Percentiles rank a stretch among this genome's conserved stretches.
These are phyloP conservation scores for Pelvicachromis taeniatus DNA, from an alignment of 2,113 vertebrate genomes.

Conservation along the genomic window DNA sequence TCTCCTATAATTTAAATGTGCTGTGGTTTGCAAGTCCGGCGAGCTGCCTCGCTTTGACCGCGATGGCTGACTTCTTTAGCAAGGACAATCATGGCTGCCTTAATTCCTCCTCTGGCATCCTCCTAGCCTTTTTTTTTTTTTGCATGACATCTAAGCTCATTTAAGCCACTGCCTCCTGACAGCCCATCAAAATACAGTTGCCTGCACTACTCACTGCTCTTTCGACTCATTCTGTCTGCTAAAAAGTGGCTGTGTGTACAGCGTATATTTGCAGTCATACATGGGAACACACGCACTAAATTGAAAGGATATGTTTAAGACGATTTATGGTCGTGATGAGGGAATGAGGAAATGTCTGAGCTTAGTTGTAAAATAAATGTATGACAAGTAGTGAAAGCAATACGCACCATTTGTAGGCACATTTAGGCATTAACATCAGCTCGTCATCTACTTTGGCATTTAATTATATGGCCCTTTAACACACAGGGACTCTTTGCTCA, in stretches of 20 bases:
- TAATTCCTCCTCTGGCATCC: conserved; percentile 55
- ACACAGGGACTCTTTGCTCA: conserved; percentile 61
- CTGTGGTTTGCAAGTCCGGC: conserved; percentile 58
- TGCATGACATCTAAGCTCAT: conserved; percentile 57
- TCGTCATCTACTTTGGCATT: conserved; percentile 23
- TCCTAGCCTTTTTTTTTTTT: conserved; percentile 12
- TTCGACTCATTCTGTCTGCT: conserved; percentile 40
- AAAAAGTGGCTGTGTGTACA: conserved; percentile 32
- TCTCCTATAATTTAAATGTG: conserved; percentile 66
- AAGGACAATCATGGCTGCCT: conserved; percentile 47
- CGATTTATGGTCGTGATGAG: conserved; percentile 46
- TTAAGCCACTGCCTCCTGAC: conserved; percentile 60
- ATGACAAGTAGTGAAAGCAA: conserved; percentile 6
- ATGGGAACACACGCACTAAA: not conserved
- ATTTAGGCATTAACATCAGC: conserved; percentile 14
- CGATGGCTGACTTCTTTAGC: conserved; percentile 35
- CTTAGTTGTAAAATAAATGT: conserved; percentile 24
- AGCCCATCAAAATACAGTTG: conserved; percentile 49
- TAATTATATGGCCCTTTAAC: conserved; percentile 44
- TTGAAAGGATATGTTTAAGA: conserved; percentile 59
- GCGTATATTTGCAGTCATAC: conserved; percentile 26
- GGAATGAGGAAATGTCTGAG: conserved; percentile 46
- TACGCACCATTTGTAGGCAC: conserved; percentile 1
- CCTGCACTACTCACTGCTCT: conserved; percentile 24
- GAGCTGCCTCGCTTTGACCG: conserved; percentile 29